These are phyloP conservation scores for Calcarius ornatus DNA, from an alignment of 2,113 vertebrate genomes.

Conservation along the genomic window DNA sequence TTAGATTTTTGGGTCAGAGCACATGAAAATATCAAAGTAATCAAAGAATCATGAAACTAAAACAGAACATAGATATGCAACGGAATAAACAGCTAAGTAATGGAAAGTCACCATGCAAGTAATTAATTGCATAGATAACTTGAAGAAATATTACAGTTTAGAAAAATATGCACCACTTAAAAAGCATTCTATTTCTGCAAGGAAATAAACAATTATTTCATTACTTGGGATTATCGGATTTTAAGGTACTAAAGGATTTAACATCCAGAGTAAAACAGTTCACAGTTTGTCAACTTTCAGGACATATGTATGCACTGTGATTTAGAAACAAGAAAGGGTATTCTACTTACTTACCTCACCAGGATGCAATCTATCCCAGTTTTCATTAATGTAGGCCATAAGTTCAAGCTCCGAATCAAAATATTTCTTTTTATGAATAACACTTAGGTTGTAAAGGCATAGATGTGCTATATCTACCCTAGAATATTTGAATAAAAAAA, in stretches of 20 bases:
- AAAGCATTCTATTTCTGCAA: not conserved
- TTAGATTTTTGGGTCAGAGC: not conserved
- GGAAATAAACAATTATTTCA: not conserved
- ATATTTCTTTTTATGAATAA: conserved; percentile 99
- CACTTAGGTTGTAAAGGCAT: conserved; percentile 97
- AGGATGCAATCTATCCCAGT: conserved; percentile 95
- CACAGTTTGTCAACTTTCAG: not conserved
- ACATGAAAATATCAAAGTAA: not conserved
- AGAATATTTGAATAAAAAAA: conserved; percentile 49
- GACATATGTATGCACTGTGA: not conserved
- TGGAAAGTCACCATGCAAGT: not conserved
- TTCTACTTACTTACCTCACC: conserved; percentile 81
- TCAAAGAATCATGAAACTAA: not conserved
- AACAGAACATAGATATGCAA: not conserved
- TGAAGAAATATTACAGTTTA: not conserved
- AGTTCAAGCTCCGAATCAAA: conserved; percentile 97
- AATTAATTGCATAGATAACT: not conserved
- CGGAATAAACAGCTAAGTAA: not conserved
- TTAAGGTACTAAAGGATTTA: not conserved
- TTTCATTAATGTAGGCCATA: conserved; percentile 95
- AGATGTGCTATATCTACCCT: conserved; percentile 97
- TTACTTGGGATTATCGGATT: not conserved
- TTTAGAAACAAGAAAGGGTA: not conserved
- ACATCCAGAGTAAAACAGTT: not conserved
- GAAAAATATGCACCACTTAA: not conserved